Base-by-base conservation (phyloP, 2,113 vertebrate genomes). In the Pteropus alecto region DNA sequence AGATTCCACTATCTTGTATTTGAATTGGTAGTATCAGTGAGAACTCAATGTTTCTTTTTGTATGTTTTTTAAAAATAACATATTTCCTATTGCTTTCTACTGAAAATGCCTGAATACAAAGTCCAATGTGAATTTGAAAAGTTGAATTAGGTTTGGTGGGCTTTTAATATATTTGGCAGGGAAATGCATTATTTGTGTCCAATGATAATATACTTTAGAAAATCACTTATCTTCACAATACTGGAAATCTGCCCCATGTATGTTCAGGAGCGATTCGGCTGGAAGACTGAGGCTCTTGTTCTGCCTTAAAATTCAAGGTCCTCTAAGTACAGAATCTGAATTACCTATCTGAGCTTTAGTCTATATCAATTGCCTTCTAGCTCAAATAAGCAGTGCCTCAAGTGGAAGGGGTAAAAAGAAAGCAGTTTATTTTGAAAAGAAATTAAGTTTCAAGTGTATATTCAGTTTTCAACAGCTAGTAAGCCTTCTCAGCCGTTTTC, bases 211-310 rank as follows among this genome's bases (percentile, higher is more conserved):
- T 76, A 96, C 30, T 46, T 63, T 79, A 95, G n/a, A 74, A 97
- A 97, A 85, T 26, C 14, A 46, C 77, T 94, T 83, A 61, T 26
- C 54, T 43, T 7, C 82, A 35, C 90, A 70, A 9, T 85, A 38
- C 51, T 46, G 90, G 95, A 48, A 22, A 26, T 90, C 33, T 76
- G 35, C 58, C 74, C 11, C 48, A 10, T 70, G 41, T 94, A 48
- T 86, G 78, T 87, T 93, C n/a, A 92, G 95, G 61, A 89, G 14
- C 7, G 5, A 94, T 94, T 97, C n/a, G 51, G 92, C 61, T 84
- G 81, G 76, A 96, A 96, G 33, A 8, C 21, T 65, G 28, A 83
- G 26, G 48, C 6, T 96, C 67, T 84, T 67, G 16, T 12, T 90
- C 38, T 96, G 63, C 60, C 71, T 96, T 65, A 15, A 60, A 87